Evolutionary conservation across 2,113 vertebrate genomes (phyloP), one percentile per base, ranked within the genome.

Genomic region (Hystrix cristata): DNA sequence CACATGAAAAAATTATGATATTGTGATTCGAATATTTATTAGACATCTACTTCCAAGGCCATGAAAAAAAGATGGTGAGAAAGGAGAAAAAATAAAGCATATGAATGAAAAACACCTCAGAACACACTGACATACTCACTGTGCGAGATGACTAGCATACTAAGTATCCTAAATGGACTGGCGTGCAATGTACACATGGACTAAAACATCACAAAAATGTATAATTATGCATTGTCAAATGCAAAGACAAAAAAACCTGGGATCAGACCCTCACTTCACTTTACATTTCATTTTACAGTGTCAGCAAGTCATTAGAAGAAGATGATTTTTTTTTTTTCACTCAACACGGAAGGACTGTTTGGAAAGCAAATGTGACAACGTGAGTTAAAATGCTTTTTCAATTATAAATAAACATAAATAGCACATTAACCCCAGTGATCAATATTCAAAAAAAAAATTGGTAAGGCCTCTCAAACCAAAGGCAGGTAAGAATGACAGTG

Each of bases 151-250:
- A 21, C 2, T 14, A 38, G 18, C 46, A 69, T 1, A 13, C 19
- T 38, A 29, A 5, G 60, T 27, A 18, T 3, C 6, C 62, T 64
- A 43, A 13, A 23, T 2, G 48, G 27, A 64, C 23, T 21, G 5
- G 14, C 10, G 15, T 2, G 12, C 4, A 6, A 14, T 29, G 8
- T 1, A 7, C 43, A 34, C 34, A 55, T 12, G 5, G 5, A 15
- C 3, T 3, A 12, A 53, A 38, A 29, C 19, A 60, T 29, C 25
- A 80, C 6, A 89, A 48, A 60, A 59, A 21, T 31, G 16, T 31
- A 13, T 4, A 46, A 27, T 55, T 82, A 62, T 34, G 2, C 62
- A 16, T 31, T 62, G 19, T 11, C 25, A 64, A 7, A 29, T 78
- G 59, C 0, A 69, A 38, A 65, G 48, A 25, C n/a, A 69, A 16